Percentiles rank a stretch among this genome's conserved stretches.
Conservation (phyloP, 1,140 invertebrate species). For the Cyclargus thomasi region DNA sequence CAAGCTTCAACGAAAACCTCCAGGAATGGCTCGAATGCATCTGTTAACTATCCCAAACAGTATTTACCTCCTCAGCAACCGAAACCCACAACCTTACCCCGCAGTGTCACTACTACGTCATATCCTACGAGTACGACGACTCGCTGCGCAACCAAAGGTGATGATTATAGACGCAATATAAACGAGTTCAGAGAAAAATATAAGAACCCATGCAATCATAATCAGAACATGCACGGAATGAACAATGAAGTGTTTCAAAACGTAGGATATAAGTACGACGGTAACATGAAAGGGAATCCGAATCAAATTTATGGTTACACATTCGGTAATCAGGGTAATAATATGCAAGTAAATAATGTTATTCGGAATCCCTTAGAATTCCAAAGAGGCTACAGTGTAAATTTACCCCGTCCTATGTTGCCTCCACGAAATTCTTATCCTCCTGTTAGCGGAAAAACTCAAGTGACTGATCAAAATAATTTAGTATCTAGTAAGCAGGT, state of each 20-base stretch:
- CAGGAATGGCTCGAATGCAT: conserved; percentile 57
- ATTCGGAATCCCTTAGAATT: conserved; percentile 75
- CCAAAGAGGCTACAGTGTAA: conserved; percentile 74
- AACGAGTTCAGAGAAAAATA: conserved; percentile 78
- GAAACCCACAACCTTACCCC: conserved; percentile 69
- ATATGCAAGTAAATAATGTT: conserved; percentile 64
- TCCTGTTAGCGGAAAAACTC: conserved; percentile 73
- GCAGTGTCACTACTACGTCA: conserved; percentile 65
- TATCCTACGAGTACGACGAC: conserved; percentile 64
- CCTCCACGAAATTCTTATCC: conserved; percentile 78
- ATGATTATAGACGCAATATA: conserved; percentile 75
- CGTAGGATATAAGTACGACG: conserved; percentile 64
- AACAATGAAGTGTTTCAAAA: conserved; percentile 67
- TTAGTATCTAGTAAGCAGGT: conserved; percentile 72
- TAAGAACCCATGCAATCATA: conserved; percentile 71
- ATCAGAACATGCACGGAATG: conserved; percentile 46
- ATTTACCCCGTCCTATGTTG: conserved; percentile 74
- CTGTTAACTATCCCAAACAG: conserved; percentile 59
- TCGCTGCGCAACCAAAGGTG: conserved; percentile 63
- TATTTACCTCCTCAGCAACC: conserved; percentile 50
- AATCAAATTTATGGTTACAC: conserved; percentile 70
- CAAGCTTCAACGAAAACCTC: conserved; percentile 53
- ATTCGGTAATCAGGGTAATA: conserved; percentile 72
- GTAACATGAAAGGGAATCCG: conserved; percentile 53
- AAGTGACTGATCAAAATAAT: conserved; percentile 68